A percentile compares a stretch with the other conserved stretches of the same genome.
Conservation (phyloP, 1,140 invertebrate species). For the Apis laboriosa region DNA sequence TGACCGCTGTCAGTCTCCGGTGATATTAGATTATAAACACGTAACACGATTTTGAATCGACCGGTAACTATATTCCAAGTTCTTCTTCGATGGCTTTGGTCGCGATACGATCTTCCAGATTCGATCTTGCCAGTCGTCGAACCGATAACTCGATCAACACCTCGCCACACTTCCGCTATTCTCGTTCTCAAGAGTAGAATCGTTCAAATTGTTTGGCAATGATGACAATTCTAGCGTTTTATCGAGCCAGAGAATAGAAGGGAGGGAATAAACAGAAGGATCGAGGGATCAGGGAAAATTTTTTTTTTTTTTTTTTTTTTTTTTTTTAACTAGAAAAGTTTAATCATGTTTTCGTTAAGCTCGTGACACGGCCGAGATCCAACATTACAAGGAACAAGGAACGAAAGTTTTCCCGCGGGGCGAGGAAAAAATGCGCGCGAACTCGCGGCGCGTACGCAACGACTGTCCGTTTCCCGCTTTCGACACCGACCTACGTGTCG, state of each 20-base stretch:
- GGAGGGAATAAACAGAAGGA: not conserved
- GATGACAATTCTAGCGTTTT: too few relatives aligned
- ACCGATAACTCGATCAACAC: too few relatives aligned
- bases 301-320: too few relatives aligned
- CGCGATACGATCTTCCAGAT: not conserved
- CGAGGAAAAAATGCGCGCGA: not conserved
- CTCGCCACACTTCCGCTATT: too few relatives aligned
- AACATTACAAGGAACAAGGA: not conserved
- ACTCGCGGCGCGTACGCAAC: not conserved
- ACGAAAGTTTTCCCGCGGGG: slow-evolving; percentile 2
- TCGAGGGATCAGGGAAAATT: too few relatives aligned
- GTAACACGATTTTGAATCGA: slow-evolving; percentile 4
- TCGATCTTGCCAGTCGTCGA: not conserved
- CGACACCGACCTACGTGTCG: slow-evolving; percentile 15
- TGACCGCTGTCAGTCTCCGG: not conserved
- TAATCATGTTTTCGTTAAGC: slow-evolving; percentile 56
- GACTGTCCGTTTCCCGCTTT: slow-evolving; percentile 23
- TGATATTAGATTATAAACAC: not conserved
- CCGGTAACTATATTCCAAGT: not conserved
- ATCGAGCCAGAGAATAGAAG: not conserved
- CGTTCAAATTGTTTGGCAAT: too few relatives aligned
- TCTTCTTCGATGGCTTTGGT: not conserved
- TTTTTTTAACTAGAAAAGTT: slow-evolving; percentile 47
- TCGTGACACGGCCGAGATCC: too few relatives aligned
- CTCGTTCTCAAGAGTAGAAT: too few relatives aligned